Evolutionary conservation across 2,797 vertebrate genomes (phyloP).

Genomic region (Lacerta bilineata): DNA sequence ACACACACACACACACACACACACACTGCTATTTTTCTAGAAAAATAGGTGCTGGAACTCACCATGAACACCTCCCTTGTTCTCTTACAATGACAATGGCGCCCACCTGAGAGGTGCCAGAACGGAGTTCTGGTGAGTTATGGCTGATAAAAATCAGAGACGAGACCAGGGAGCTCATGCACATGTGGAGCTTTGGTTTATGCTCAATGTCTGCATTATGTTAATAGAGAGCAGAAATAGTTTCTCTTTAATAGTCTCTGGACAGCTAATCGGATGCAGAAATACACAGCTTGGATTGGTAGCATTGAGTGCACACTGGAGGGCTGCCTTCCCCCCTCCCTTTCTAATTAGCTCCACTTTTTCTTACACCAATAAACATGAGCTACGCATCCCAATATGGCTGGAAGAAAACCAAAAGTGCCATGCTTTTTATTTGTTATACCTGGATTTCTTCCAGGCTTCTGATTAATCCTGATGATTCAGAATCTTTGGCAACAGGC

Average conservation of each 20-base stretch:
- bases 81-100: too few relatives aligned
- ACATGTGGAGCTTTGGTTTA: neutral
- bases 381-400: slow-evolving; percentile 63
- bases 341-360: slow-evolving; percentile 35
- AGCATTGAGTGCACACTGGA: slow-evolving; percentile 6
- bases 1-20: too few relatives aligned
- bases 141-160: neutral
- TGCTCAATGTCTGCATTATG: neutral
- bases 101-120: too few relatives aligned
- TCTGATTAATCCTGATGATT: slow-evolving; percentile 71
- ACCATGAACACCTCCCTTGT: too few relatives aligned
- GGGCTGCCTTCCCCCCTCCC: neutral
- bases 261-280: neutral
- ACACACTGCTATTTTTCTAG: neutral
- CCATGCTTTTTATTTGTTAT: slow-evolving; percentile 61
- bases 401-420: slow-evolving; percentile 50
- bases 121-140: too few relatives aligned
- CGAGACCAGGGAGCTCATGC: neutral
- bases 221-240: neutral
- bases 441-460: slow-evolving; percentile 63
- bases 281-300: neutral
- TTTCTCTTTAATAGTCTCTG: slow-evolving; percentile 34
- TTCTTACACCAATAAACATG: slow-evolving; percentile 65
- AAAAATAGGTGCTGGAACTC: neutral
- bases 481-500: slow-evolving; percentile 65